These are phyloP conservation scores for Epicauta chinensis DNA, from an alignment of 1,140 invertebrate species.

Conservation along the genomic window DNA sequence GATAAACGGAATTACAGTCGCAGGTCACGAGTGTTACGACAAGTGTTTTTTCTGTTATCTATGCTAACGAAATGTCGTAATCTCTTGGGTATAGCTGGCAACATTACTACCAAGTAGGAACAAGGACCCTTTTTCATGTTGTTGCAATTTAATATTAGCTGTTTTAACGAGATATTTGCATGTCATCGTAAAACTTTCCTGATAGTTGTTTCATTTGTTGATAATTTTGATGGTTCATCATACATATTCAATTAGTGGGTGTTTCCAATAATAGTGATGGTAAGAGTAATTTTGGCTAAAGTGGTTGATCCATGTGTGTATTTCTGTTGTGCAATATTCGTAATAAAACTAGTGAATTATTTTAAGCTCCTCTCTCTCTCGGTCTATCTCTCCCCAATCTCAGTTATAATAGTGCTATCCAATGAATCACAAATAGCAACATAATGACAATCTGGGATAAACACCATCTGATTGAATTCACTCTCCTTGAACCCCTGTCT, in stretches of 20 bases:
- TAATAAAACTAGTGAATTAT: no score
- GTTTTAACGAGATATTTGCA: conserved; percentile 23
- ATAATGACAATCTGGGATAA: conserved; percentile 31
- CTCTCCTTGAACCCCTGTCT: conserved; percentile 6
- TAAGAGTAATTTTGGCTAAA: no score
- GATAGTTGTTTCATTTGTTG: conserved; percentile 10
- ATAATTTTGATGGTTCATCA: no score
- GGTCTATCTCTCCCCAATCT: no score
- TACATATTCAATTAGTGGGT: no score
- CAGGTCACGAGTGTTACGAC: conserved; percentile 37
- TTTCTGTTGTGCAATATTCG: no score
- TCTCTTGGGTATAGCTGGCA: conserved; percentile 30
- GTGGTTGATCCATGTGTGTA: no score
- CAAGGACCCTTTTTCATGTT: conserved; percentile 23
- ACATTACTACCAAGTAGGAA: conserved; percentile 20
- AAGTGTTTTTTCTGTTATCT: conserved; percentile 40
- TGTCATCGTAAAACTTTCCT: conserved; percentile 21
- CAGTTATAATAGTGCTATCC: background rate
- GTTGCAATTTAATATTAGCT: conserved; percentile 15
- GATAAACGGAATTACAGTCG: conserved; percentile 35
- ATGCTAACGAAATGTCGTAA: conserved; percentile 34
- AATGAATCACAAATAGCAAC: conserved; percentile 28
- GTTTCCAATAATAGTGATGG: no score
- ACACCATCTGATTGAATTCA: conserved; percentile 28
- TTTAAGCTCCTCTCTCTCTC: no score